Base-by-base conservation (phyloP, 1,140 invertebrate genomes). In the Lamellibrachia luymesi region DNA sequence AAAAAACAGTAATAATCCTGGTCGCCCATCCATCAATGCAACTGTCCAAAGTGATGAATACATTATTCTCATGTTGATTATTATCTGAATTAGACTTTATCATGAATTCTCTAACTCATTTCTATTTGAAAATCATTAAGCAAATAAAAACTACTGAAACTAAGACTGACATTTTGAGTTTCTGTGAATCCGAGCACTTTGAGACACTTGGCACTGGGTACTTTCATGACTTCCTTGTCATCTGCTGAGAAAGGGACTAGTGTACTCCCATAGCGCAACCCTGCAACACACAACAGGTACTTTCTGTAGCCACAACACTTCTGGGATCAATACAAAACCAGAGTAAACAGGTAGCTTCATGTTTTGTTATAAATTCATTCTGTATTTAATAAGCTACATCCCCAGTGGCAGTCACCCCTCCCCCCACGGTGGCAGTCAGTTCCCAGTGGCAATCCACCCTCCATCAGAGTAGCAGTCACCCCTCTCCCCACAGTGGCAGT, bases 101-200 rank as follows among this genome's bases (percentile, higher is more conserved):
- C 13, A 22, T 80, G 64, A 80, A 80, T 80, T 80, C 8, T 80
- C 8, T 80, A 80, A 80, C 2, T 38, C 38, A 38, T 38, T 80
- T 80, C 13, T 56, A 56, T 56, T 56, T 56, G 52, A 6, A 56
- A 56, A 13, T 80, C 64, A 80, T 22, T 6, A 22, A 80, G 2
- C 64, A 80, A 80, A 80, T 80, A 80, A 17, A 80, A 80, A 80
- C 50, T 27, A 91, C 17, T 10, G 4, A 51, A 22, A 94, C 17
- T 10, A n/a, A 51, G 27, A 94, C 95, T 95, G 92, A 96, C 96
- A 95, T 96, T 95, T 94, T 96, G 95, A 80, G 94, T 93, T 93
- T 96, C 96, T 6, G 97, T 97, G 94, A 97, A 97, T 22, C 97
- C 97, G 38, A 97, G 93, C 90, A 97, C 95, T 93, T 96, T 96